Evolutionary conservation across 2,113 vertebrate species (phyloP).

Genomic region (Scartelaos histophorus): DNA sequence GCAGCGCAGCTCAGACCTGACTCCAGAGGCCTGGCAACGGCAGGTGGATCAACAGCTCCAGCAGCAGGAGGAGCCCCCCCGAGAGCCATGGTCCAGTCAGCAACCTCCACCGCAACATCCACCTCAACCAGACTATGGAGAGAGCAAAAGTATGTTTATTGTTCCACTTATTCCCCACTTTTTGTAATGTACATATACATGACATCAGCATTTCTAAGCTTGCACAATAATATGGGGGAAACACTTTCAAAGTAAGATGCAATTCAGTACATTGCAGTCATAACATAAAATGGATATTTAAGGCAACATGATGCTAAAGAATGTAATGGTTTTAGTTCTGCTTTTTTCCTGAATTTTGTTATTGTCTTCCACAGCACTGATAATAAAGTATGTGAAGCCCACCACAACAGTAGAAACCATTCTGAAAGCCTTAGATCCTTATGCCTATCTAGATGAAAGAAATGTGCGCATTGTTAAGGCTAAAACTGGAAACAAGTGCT

Average conservation of each 20-base stretch:
- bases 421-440: slow-evolving; percentile 88
- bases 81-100: slow-evolving; percentile 65
- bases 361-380: slow-evolving; percentile 81
- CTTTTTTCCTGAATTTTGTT: not conserved
- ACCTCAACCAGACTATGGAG: slow-evolving; percentile 55
- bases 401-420: slow-evolving; percentile 90
- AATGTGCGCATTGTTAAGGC: slow-evolving; percentile 93
- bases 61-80: slow-evolving; percentile 66
- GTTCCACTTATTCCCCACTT: not conserved
- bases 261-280: too few species aligned
- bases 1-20: slow-evolving; percentile 77
- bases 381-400: slow-evolving; percentile 91
- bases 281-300: too few species aligned
- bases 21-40: slow-evolving; percentile 80
- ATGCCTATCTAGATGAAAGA: slow-evolving; percentile 88
- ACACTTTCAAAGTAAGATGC: too few species aligned
- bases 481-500: slow-evolving; percentile 86
- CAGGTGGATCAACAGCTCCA: slow-evolving; percentile 73
- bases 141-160: slow-evolving; percentile 76
- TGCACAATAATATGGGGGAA: too few species aligned
- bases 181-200: too few species aligned
- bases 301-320: not conserved
- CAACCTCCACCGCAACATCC: slow-evolving; percentile 45
- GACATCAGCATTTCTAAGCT: too few species aligned
- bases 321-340: not conserved